phyloP scores from a whole-genome alignment of 2,888 invertebrate species.

The Brachyopa scutellaris region DNA sequence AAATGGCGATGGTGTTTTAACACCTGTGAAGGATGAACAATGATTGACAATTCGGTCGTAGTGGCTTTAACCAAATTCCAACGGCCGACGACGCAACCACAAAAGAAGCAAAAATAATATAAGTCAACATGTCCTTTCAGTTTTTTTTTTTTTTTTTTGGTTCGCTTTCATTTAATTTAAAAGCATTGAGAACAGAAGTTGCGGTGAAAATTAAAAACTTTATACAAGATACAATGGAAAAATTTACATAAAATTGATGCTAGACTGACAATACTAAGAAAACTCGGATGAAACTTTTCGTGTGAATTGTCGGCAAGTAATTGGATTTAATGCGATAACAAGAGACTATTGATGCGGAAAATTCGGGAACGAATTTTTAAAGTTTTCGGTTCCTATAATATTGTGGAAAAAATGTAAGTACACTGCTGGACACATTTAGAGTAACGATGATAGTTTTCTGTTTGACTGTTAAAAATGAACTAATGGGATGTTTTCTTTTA shows the following conservation, averaged over 20 bases:
- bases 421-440: no score
- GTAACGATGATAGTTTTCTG: not conserved
- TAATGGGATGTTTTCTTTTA: not conserved
- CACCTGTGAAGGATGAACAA: slow-evolving; percentile 58
- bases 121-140: slow-evolving; percentile 12
- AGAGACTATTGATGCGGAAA: slow-evolving; percentile 37
- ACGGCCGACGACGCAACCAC: slow-evolving; percentile 15
- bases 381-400: not conserved
- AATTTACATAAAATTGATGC: slow-evolving; percentile 36
- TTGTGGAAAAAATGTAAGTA: not conserved
- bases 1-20: slow-evolving; percentile 36
- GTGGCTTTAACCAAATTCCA: slow-evolving; percentile 8
- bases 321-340: slow-evolving; percentile 35
- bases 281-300: slow-evolving; percentile 14
- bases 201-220: slow-evolving; percentile 44
- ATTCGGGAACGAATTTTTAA: not conserved
- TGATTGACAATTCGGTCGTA: slow-evolving; percentile 38
- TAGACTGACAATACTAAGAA: not conserved
- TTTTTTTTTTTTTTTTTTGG: not conserved
- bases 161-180: slow-evolving; percentile 8
- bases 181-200: slow-evolving; percentile 27
- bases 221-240: slow-evolving; percentile 20
- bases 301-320: slow-evolving; percentile 26
- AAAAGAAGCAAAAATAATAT: slow-evolving; percentile 9
- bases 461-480: not conserved